Evolutionary conservation across 2,888 invertebrate species (phyloP).

Genomic region (Amblyjoppa proteus): DNA sequence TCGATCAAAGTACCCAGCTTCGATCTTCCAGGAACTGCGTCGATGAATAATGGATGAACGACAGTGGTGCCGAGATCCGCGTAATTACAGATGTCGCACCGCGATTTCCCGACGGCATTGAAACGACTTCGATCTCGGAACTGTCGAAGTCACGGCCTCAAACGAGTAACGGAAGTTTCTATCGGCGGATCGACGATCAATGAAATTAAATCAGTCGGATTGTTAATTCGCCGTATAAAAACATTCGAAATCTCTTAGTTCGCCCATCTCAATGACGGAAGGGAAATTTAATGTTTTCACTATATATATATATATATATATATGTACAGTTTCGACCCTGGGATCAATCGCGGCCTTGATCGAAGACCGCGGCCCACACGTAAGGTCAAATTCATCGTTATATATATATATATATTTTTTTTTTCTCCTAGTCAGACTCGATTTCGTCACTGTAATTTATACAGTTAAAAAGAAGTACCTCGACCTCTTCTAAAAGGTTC

Average conservation of each 20-base stretch:
- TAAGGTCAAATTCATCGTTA: not conserved
- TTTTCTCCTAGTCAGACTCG: not conserved
- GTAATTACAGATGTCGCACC: not conserved
- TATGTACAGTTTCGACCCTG: conserved; percentile 10
- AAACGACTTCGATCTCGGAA: not conserved
- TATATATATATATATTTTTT: not conserved
- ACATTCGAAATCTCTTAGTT: not conserved
- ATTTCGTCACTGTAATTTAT: conserved; percentile 12
- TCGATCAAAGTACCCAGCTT: not conserved
- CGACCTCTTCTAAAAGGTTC: conserved; percentile 40
- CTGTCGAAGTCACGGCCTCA: not conserved
- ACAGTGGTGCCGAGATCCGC: not conserved
- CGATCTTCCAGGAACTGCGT: conserved; percentile 1
- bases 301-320: not conserved
- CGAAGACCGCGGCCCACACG: conserved; percentile 12
- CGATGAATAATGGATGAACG: conserved; percentile 1
- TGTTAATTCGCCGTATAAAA: not conserved
- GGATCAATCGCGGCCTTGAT: not conserved
- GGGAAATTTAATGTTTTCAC: not conserved
- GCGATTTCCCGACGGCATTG: not conserved
- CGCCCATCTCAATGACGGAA: not conserved
- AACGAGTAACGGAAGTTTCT: not conserved
- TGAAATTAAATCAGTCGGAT: not conserved
- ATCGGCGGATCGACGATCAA: not conserved
- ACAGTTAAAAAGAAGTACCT: conserved; percentile 1